Percentiles rank a stretch among this genome's conserved stretches.
Conservation (phyloP, 2,888 invertebrate species). For the Pandemis heparana region DNA sequence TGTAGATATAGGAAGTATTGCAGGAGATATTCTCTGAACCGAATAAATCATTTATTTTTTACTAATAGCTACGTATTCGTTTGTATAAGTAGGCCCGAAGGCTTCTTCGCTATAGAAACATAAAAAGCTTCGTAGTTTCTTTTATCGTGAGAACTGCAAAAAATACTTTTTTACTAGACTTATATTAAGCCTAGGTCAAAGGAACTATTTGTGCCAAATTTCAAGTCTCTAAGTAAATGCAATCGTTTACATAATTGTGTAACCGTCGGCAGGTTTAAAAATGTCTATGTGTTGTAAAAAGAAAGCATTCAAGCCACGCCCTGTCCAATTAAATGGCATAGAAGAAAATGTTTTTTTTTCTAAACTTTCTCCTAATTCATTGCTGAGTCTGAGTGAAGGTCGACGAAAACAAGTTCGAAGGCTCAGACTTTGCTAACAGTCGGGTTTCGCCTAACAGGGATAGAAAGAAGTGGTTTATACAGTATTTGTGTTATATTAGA, state of each 20-base stretch:
- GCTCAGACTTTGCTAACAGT: constrained; percentile 45
- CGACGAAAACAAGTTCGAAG: constrained; percentile 46
- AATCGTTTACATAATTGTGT: not conserved
- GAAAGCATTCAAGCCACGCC: not conserved
- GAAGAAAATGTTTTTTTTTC: constrained; percentile 19
- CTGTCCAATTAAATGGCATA: constrained; percentile 17
- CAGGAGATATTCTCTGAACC: too few relatives aligned
- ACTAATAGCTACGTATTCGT: too few relatives aligned
- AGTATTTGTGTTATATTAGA: constrained; percentile 7
- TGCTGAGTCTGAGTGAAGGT: constrained; percentile 40
- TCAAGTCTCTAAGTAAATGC: not conserved
- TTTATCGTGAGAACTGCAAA: too few relatives aligned
- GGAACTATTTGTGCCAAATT: not conserved
- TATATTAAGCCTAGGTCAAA: too few relatives aligned
- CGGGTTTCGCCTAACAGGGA: constrained; percentile 43
- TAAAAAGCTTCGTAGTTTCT: too few relatives aligned
- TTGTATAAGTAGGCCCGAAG: too few relatives aligned
- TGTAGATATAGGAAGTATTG: too few relatives aligned
- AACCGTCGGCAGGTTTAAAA: not conserved
- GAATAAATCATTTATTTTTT: too few relatives aligned
- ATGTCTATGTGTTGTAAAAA: not conserved
- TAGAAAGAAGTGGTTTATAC: constrained; percentile 42
- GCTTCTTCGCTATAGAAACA: too few relatives aligned
- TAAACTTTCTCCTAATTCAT: constrained; percentile 36
- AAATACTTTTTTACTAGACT: too few relatives aligned